Percentiles rank a stretch among this genome's conserved stretches.
Conservation (phyloP, 2,888 invertebrate genomes). For the Tetanocera ferruginea region DNA sequence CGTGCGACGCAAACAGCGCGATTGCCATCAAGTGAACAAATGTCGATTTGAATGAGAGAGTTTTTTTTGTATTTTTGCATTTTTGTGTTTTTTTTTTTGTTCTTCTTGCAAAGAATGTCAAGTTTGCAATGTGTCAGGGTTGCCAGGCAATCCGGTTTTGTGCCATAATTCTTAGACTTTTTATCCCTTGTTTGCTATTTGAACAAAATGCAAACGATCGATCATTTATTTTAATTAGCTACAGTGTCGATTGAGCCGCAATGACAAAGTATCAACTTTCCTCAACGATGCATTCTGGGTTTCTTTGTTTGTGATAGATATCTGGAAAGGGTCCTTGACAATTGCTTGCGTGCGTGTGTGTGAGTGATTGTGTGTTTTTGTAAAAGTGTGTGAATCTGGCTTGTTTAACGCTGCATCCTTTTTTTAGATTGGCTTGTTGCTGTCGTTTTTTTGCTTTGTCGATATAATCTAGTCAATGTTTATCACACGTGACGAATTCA, state of each 20-base stretch:
- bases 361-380: no score
- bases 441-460: slow-evolving; percentile 33
- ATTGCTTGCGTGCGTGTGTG: no score
- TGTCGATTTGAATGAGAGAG: not conserved
- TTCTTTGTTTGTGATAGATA: no score
- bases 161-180: not conserved
- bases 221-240: slow-evolving; percentile 57
- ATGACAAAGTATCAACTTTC: slow-evolving; percentile 15
- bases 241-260: slow-evolving; percentile 47
- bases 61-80: not conserved
- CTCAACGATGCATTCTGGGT: not conserved
- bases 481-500: slow-evolving; percentile 49
- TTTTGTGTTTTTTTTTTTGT: not conserved
- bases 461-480: slow-evolving; percentile 35
- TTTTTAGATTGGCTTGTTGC: not conserved
- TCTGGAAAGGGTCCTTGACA: no score
- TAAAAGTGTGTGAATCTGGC: no score
- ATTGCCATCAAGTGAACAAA: slow-evolving; percentile 16
- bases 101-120: not conserved
- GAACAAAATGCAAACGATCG: slow-evolving; percentile 47
- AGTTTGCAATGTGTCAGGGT: not conserved
- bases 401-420: slow-evolving; percentile 1
- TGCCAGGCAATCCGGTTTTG: not conserved
- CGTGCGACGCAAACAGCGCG: slow-evolving; percentile 10
- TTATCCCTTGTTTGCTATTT: slow-evolving; percentile 25